Evolutionary conservation across 2,888 invertebrate species (phyloP).

Genomic region (Macroteleia sp.): DNA sequence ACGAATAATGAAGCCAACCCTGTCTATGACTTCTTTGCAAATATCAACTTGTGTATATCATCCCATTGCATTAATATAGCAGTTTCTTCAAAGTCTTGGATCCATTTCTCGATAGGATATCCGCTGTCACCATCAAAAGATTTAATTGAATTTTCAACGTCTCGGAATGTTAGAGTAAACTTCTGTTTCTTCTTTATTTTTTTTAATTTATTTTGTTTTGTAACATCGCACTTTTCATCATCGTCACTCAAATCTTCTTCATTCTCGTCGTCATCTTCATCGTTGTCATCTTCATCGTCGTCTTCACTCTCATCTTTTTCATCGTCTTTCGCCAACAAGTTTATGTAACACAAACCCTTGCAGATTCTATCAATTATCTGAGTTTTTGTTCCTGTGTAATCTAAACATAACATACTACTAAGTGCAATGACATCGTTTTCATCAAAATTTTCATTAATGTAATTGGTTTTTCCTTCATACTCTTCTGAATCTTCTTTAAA

Average conservation of each 20-base stretch:
- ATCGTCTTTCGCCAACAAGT: too few relatives aligned
- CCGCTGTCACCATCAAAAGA: background rate
- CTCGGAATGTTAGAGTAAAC: background rate
- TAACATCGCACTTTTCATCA: too few relatives aligned
- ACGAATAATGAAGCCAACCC: constrained; percentile 1
- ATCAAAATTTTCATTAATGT: background rate
- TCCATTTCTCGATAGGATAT: constrained; percentile 2
- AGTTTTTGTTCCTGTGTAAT: background rate
- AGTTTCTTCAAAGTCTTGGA: constrained; percentile 1
- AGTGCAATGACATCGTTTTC: background rate
- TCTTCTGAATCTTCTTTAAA: background rate
- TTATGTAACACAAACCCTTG: background rate
- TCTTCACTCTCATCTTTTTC: too few relatives aligned
- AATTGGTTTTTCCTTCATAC: background rate
- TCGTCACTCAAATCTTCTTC: too few relatives aligned
- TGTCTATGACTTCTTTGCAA: constrained; percentile 27
- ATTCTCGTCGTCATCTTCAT: too few relatives aligned
- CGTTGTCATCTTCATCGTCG: too few relatives aligned
- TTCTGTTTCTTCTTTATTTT: background rate
- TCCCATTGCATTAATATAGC: constrained; percentile 17
- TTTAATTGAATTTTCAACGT: background rate
- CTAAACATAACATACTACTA: background rate
- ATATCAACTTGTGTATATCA: constrained; percentile 1
- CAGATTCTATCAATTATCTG: background rate
- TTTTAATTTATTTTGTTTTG: too few relatives aligned